Conservation (phyloP, 2,113 vertebrate species). For the Dolichotis patagonum region DNA sequence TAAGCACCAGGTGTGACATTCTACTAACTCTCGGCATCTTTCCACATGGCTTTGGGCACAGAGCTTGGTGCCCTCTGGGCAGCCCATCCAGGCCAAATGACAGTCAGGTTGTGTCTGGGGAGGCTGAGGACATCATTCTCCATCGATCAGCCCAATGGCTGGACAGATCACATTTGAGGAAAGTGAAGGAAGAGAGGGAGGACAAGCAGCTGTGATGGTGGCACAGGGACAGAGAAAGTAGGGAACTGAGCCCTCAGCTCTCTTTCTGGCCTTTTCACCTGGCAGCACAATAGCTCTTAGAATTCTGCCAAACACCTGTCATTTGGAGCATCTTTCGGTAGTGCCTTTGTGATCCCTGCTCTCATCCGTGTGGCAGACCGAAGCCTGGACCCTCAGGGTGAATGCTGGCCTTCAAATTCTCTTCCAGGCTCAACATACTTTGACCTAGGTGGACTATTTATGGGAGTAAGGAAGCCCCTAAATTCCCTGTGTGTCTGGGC, state of each 20-base stretch:
- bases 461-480: background rate
- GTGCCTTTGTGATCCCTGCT: background rate
- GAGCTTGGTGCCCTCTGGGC: background rate
- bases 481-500: no score
- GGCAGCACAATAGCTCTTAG: background rate
- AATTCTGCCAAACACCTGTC: no score
- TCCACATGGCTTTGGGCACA: background rate
- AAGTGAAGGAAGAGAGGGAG: background rate
- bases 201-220: no score
- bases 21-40: background rate
- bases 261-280: background rate
- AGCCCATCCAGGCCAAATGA: background rate
- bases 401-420: background rate
- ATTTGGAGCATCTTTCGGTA: background rate
- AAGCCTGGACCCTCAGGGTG: background rate
- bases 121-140: background rate
- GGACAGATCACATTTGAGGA: background rate
- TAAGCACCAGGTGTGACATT: background rate
- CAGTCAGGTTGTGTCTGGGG: background rate
- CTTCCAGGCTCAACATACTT: no score
- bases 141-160: background rate
- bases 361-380: background rate
- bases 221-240: background rate
- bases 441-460: fast-evolving
- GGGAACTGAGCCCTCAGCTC: background rate